phyloP scores from a whole-genome alignment of 2,113 vertebrate species.

The Cromileptes altivelis region DNA sequence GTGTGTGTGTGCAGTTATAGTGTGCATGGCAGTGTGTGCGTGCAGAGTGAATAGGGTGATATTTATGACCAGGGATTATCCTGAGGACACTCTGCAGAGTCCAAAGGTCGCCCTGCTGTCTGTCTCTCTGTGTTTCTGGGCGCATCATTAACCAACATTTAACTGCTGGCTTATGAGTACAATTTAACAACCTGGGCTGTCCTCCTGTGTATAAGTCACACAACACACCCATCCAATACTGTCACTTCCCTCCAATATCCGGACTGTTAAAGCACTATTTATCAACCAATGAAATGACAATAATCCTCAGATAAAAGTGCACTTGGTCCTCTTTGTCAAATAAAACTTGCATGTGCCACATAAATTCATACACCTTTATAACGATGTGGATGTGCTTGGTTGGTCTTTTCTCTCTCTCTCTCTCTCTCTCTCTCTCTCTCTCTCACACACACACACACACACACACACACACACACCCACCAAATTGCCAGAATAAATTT shows the following conservation, averaged over 20 bases:
- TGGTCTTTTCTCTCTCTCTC: conserved; percentile 2
- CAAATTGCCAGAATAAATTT: no score
- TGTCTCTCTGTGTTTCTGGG: conserved; percentile 69
- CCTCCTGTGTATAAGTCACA: conserved; percentile 47
- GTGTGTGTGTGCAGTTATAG: conserved; percentile 15
- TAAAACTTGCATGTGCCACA: conserved; percentile 31
- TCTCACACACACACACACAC: conserved; percentile 21
- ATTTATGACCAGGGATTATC: conserved; percentile 85
- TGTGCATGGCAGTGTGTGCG: conserved; percentile 63
- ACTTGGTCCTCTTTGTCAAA: conserved; percentile 56
- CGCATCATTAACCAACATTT: conserved; percentile 85
- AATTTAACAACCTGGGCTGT: conserved; percentile 75
- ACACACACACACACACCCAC: conserved; percentile 45
- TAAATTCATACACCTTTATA: conserved; percentile 23
- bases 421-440: not conserved
- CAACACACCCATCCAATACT: conserved; percentile 50
- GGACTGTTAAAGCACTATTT: conserved; percentile 62
- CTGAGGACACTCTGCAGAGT: conserved; percentile 77
- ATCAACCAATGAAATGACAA: conserved; percentile 65
- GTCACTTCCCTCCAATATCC: conserved; percentile 60
- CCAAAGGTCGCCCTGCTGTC: conserved; percentile 78
- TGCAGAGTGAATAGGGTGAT: conserved; percentile 68
- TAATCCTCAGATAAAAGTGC: conserved; percentile 42
- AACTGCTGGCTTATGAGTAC: conserved; percentile 83
- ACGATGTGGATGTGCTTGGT: conserved; percentile 8